phyloP scores from a whole-genome alignment of 2,113 vertebrate species.

The Brachionichthys hirsutus region DNA sequence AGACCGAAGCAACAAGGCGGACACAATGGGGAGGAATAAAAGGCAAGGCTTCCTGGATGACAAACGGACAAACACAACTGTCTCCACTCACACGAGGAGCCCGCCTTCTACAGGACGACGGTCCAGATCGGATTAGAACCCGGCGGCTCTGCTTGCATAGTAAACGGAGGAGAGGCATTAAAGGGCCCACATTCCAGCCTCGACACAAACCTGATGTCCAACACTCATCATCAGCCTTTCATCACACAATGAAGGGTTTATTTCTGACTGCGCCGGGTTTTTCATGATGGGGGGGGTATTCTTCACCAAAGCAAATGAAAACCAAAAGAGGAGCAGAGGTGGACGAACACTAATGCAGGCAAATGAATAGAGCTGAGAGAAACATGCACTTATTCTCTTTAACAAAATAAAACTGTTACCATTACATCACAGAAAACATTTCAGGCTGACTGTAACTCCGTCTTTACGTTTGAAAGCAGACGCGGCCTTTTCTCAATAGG shows the following conservation, averaged over 20 bases:
- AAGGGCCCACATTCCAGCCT: constrained; percentile 24
- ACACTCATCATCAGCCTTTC: constrained; percentile 42
- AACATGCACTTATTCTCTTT: too few relatives aligned
- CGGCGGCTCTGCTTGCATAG: constrained; percentile 23
- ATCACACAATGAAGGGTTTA: constrained; percentile 29
- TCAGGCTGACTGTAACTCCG: neutral
- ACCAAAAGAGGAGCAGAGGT: constrained; percentile 11
- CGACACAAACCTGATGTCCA: constrained; percentile 10
- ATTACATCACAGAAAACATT: too few relatives aligned
- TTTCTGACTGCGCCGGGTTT: constrained; percentile 7
- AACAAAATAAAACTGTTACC: neutral
- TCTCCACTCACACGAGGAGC: neutral
- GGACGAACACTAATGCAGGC: constrained; percentile 8
- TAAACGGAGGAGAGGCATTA: constrained; percentile 45
- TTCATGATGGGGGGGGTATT: neutral
- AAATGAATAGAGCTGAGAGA: constrained; percentile 24
- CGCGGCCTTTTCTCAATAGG: too few relatives aligned
- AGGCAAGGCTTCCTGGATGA: constrained; percentile 13
- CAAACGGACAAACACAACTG: constrained; percentile 10
- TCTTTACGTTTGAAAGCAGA: too few relatives aligned
- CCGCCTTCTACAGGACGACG: constrained; percentile 26
- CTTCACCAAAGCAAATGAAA: constrained; percentile 15
- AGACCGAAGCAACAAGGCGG: constrained; percentile 15
- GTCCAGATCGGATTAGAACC: neutral
- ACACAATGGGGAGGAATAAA: constrained; percentile 20